phyloP scores from a whole-genome alignment of 2,113 vertebrate genomes.

The Syrrhaptes paradoxus region DNA sequence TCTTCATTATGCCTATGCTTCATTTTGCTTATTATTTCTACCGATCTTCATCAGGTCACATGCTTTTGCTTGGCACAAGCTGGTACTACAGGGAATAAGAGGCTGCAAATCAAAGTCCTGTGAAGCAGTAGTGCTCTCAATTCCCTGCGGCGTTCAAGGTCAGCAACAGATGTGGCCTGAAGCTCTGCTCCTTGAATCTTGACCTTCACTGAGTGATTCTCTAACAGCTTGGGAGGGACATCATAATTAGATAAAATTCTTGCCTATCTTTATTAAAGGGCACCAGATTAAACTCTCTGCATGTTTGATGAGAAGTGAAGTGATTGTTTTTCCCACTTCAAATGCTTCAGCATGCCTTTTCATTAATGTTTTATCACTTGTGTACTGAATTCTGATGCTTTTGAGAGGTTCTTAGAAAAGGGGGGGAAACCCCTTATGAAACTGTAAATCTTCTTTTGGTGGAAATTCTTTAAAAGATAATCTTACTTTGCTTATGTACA shows the following conservation, averaged over 20 bases:
- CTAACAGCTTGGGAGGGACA: constrained; percentile 42
- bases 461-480: neutral
- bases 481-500: neutral
- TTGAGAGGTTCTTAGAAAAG: constrained; percentile 5
- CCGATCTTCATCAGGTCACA: neutral
- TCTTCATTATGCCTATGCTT: neutral
- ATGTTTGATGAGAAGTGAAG: constrained; percentile 54
- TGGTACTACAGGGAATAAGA: neutral
- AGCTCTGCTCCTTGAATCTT: constrained; percentile 47
- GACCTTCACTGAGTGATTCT: constrained; percentile 46
- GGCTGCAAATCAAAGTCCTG: constrained; percentile 49
- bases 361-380: constrained; percentile 61
- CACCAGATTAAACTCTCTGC: constrained; percentile 60
- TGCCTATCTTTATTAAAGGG: constrained; percentile 32
- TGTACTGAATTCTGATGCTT: constrained; percentile 13
- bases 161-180: constrained; percentile 8
- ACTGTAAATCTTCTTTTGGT: neutral
- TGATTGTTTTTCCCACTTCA: constrained; percentile 59
- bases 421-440: neutral
- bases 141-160: neutral
- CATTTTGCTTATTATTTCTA: neutral
- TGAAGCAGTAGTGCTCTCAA: neutral
- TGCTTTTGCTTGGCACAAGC: neutral
- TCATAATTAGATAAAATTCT: constrained; percentile 54
- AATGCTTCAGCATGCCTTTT: constrained; percentile 41